Conservation (phyloP, 2,113 vertebrate species). For the Callaeas wilsoni region DNA sequence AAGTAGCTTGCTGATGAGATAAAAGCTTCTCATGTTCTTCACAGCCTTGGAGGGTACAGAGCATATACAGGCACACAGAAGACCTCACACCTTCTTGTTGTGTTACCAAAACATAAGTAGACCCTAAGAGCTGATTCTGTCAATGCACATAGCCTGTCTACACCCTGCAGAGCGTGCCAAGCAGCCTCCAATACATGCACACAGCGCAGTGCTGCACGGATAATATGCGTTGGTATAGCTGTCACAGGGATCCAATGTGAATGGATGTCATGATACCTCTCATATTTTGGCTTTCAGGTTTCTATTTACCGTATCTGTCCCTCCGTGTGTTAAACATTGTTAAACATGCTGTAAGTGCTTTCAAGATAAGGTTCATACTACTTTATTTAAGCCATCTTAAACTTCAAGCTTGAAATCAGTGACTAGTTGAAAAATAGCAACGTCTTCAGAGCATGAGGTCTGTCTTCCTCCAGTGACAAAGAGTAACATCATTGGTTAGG, state of each 20-base stretch:
- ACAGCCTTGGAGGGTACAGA: background rate
- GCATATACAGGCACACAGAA: background rate
- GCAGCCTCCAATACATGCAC: background rate
- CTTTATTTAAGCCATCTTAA: background rate
- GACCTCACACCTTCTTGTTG: background rate
- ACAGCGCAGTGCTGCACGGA: rapidly evolving
- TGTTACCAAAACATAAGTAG: background rate
- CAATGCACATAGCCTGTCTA: background rate
- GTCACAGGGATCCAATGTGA: background rate
- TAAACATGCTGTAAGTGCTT: background rate
- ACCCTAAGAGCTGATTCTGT: background rate
- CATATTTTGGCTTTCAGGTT: background rate
- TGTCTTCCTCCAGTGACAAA: background rate
- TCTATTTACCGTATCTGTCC: background rate
- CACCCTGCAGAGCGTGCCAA: background rate
- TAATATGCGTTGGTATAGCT: rapidly evolving
- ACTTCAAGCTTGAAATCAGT: background rate
- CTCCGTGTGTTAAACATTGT: background rate
- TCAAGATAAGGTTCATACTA: background rate
- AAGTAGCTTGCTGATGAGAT: background rate
- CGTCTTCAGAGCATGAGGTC: background rate
- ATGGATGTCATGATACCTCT: background rate
- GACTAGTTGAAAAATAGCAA: background rate
- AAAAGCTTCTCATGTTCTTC: background rate
- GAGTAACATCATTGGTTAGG: background rate